A percentile compares a stretch with the other conserved stretches of the same genome.
Conservation (phyloP, 2,888 invertebrate genomes). For the Himalopsyche anomala region DNA sequence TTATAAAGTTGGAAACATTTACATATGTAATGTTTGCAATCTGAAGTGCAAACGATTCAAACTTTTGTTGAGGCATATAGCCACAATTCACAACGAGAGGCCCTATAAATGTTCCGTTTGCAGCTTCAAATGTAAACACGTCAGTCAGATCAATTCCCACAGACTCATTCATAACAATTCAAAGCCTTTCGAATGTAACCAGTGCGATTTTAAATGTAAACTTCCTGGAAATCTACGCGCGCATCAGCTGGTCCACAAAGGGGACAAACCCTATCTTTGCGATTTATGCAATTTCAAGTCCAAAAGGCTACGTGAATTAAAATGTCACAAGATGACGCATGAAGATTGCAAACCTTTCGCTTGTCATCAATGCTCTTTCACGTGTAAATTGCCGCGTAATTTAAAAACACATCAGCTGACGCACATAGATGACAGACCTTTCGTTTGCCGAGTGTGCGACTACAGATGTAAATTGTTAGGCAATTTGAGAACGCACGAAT, state of each 20-base stretch:
- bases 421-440: not conserved
- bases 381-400: slow-evolving; percentile 1
- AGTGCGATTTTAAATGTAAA: slow-evolving; percentile 9
- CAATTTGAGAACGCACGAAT: not conserved
- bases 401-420: slow-evolving; percentile 7
- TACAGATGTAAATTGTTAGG: not conserved
- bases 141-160: slow-evolving; percentile 23
- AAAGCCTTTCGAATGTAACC: not conserved
- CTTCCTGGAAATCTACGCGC: not conserved
- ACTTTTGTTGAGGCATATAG: not conserved
- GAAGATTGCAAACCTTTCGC: slow-evolving; percentile 4
- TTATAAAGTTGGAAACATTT: not conserved
- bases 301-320: not conserved
- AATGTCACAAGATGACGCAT: slow-evolving; percentile 17
- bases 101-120: not conserved
- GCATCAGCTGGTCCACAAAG: not conserved
- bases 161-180: not conserved
- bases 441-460: slow-evolving; percentile 1
- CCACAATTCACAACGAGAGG: not conserved
- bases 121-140: not conserved
- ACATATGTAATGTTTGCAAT: not conserved
- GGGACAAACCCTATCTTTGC: not conserved
- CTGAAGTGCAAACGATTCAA: not conserved
- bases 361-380: not conserved
- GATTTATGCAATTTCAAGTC: not conserved